These are phyloP conservation scores for Connochaetes taurinus DNA, from an alignment of 2,113 vertebrate genomes.

Conservation along the genomic window DNA sequence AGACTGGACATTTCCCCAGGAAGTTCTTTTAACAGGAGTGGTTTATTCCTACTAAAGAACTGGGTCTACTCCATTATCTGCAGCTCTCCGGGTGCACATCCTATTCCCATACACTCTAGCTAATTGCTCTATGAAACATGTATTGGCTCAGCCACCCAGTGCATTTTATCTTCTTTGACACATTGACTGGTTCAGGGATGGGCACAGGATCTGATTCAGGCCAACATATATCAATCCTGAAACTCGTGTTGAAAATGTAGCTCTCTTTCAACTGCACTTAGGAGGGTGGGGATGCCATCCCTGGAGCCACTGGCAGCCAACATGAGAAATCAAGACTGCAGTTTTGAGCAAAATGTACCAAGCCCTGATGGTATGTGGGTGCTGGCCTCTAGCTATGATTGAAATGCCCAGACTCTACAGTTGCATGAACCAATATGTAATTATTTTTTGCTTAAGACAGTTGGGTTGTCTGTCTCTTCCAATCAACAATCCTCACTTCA, in stretches of 20 bases:
- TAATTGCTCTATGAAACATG: not conserved
- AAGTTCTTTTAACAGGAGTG: not conserved
- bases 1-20: not conserved
- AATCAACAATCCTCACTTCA: not conserved
- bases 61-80: not conserved
- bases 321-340: not conserved
- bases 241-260: not conserved
- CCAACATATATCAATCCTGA: not conserved
- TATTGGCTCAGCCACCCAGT: too few relatives aligned
- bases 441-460: not conserved
- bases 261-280: not conserved
- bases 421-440: not conserved
- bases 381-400: not conserved
- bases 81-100: not conserved
- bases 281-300: not conserved
- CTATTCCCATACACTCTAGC: not conserved
- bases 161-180: not conserved
- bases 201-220: not conserved
- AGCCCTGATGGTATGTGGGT: not conserved
- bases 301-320: not conserved
- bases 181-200: not conserved
- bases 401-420: not conserved
- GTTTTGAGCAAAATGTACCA: not conserved
- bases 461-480: not conserved
- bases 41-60: not conserved